These are phyloP conservation scores for Pseudonaja textilis DNA, from an alignment of 2,113 vertebrate species.

Conservation along the genomic window DNA sequence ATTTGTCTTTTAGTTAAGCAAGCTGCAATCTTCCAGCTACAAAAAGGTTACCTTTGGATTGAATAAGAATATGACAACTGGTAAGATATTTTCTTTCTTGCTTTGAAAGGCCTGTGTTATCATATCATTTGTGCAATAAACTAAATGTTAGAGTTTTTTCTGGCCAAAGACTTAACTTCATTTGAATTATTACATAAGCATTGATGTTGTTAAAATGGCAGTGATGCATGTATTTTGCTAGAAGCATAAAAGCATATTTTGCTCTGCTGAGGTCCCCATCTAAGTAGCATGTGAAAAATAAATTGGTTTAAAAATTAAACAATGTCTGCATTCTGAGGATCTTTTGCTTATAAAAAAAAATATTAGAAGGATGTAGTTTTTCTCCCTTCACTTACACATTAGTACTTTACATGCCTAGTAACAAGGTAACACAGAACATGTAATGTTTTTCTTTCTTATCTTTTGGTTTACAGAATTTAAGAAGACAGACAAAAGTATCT, in stretches of 20 bases:
- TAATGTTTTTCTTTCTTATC: conserved; percentile 1
- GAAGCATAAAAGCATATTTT: not conserved
- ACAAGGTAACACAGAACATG: not conserved
- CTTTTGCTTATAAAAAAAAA: not conserved
- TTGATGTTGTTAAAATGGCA: not conserved
- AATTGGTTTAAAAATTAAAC: not conserved
- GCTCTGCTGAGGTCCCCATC: not conserved
- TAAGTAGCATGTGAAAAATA: too few relatives aligned
- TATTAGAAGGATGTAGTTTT: not conserved
- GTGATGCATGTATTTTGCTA: not conserved
- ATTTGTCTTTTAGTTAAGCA: conserved; percentile 59
- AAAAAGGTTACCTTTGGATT: conserved; percentile 85
- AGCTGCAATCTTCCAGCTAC: conserved; percentile 54
- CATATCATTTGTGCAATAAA: not conserved
- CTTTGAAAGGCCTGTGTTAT: not conserved
- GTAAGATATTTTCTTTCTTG: conserved; percentile 57
- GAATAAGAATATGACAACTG: conserved; percentile 82
- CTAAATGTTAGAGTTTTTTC: not conserved
- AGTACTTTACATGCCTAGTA: not conserved
- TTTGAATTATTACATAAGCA: not conserved
- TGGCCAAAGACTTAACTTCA: not conserved
- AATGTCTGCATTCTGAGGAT: not conserved
- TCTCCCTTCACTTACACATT: not conserved
- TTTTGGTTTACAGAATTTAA: conserved; percentile 80
- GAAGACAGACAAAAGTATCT: conserved; percentile 87